A percentile compares a stretch with the other conserved stretches of the same genome.
phyloP scores from a whole-genome alignment of 2,113 vertebrate species.

The Riparia riparia region DNA sequence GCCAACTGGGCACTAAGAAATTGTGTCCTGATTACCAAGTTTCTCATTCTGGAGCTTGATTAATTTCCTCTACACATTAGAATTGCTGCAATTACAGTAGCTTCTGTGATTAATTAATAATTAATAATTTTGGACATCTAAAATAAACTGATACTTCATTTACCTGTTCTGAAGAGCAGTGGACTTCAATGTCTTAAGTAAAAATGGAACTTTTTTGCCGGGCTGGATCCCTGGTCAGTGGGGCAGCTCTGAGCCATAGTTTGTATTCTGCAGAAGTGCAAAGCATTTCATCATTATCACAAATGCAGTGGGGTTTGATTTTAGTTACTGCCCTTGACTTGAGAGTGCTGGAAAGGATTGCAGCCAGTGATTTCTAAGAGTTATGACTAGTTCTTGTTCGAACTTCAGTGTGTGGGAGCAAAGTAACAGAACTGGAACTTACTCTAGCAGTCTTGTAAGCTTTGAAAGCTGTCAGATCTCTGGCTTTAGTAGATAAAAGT shows the following conservation, averaged over 20 bases:
- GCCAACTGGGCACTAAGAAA: neutral
- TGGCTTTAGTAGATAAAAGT: neutral
- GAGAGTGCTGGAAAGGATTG: neutral
- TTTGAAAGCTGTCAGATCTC: neutral
- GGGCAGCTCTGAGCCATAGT: neutral
- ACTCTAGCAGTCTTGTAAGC: neutral
- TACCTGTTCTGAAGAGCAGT: neutral
- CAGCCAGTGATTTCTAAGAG: neutral
- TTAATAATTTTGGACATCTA: neutral
- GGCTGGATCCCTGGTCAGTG: neutral
- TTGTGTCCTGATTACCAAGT: neutral
- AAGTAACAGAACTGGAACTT: neutral
- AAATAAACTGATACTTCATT: neutral
- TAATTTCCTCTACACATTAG: neutral
- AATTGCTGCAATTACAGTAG: neutral
- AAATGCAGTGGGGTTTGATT: neutral
- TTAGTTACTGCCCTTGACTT: neutral
- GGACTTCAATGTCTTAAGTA: neutral
- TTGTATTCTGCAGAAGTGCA: neutral
- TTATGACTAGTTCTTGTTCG: neutral
- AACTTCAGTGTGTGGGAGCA: neutral
- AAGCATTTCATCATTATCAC: neutral
- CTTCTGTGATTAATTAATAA: neutral
- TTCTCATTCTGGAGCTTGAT: neutral
- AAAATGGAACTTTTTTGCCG: neutral